These are phyloP conservation scores for Aromia moschata DNA, from an alignment of 2,888 invertebrate species.

Conservation along the genomic window DNA sequence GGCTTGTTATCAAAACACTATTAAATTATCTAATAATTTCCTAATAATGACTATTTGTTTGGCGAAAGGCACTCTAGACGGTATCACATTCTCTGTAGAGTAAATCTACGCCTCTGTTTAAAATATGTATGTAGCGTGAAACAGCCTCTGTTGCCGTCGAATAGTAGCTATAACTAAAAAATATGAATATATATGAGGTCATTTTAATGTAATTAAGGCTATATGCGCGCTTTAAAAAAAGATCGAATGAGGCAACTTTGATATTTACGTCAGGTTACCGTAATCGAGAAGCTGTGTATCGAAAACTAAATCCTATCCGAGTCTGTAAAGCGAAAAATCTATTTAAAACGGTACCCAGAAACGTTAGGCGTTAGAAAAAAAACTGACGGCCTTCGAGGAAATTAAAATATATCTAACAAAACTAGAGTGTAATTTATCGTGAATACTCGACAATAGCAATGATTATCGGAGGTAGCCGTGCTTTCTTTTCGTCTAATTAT, in stretches of 20 bases:
- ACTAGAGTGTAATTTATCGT: background rate
- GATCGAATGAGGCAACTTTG: background rate
- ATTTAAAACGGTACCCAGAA: background rate
- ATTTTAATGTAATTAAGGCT: background rate
- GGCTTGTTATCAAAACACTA: too few species aligned
- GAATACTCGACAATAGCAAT: background rate
- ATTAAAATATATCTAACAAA: background rate
- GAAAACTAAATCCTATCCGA: constrained; percentile 2
- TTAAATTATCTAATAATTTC: too few species aligned
- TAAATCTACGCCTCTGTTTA: background rate
- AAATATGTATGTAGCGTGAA: background rate
- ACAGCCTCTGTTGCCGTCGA: background rate
- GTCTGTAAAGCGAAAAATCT: background rate
- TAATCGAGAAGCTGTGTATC: constrained; percentile 3
- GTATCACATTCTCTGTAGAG: too few species aligned
- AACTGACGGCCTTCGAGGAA: too few species aligned
- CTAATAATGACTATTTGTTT: too few species aligned
- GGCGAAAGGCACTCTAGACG: too few species aligned
- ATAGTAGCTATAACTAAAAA: background rate
- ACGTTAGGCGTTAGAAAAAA: background rate
- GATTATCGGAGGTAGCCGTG: background rate
- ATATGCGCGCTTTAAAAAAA: background rate
- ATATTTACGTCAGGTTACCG: background rate
- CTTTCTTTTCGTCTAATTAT: background rate
- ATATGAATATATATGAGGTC: background rate